Conservation (phyloP, 2,113 vertebrate species). For the Acanthochromis polyacanthus region DNA sequence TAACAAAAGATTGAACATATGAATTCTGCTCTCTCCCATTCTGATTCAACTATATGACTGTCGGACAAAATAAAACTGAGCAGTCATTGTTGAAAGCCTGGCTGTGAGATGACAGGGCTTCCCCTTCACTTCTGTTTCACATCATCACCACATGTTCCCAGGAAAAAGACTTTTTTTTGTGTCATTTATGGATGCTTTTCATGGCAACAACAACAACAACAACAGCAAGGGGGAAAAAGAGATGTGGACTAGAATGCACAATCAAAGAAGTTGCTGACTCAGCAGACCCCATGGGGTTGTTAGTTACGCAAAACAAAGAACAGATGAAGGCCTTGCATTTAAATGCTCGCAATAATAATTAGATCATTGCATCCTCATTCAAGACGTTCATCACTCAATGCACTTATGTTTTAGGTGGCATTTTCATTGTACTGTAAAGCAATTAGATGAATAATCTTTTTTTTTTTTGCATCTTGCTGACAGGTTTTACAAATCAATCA, state of each 20-base stretch:
- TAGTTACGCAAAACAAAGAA: slow-evolving; percentile 59
- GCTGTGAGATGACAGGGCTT: slow-evolving; percentile 43
- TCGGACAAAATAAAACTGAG: slow-evolving; percentile 32
- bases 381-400: background rate
- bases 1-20: slow-evolving; percentile 47
- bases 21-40: slow-evolving; percentile 24
- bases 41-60: slow-evolving; percentile 2
- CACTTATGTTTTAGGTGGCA: too few relatives aligned
- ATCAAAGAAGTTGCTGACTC: slow-evolving; percentile 63
- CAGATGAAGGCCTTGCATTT: slow-evolving; percentile 35
- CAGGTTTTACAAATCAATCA: background rate
- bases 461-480: too few relatives aligned
- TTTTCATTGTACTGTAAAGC: background rate
- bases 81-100: slow-evolving; percentile 15
- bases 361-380: slow-evolving; percentile 1
- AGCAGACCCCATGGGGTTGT: slow-evolving; percentile 54
- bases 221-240: background rate
- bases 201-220: slow-evolving; percentile 37
- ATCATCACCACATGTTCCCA: slow-evolving; percentile 59
- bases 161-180: slow-evolving; percentile 28
- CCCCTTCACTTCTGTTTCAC: slow-evolving; percentile 41
- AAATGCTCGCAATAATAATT: slow-evolving; percentile 43
- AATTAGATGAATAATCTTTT: background rate
- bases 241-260: slow-evolving; percentile 26
- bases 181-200: slow-evolving; percentile 53